Evolutionary conservation across 2,113 vertebrate species (phyloP), one percentile per base, ranked within the genome.

Genomic region (Typhlomys cinereus): DNA sequence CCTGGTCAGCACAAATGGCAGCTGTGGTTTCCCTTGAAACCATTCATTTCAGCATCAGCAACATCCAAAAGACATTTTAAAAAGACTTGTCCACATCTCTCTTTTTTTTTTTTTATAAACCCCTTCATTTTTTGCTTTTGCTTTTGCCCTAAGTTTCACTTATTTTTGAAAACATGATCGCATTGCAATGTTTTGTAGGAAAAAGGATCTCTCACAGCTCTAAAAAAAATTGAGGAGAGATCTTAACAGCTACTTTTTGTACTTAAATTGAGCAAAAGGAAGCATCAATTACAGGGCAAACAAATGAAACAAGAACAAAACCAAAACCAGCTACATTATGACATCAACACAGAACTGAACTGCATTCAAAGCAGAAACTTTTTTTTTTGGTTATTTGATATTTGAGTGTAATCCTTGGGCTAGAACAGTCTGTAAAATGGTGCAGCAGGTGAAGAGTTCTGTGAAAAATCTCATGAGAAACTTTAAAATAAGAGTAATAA

Each of bases 401-500:
- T 86, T 80, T 15, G 29, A 70, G 36, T 57, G 23, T 31, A 59
- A 50, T 84, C 17, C 7, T 39, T 81, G 36, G 44, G 2, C 29
- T 27, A 75, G 46, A 85, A 15, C 0, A 75, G 12, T 74, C n/a
- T 59, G 34, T 78, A 57, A 66, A 66, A 52, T 21, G 34, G 15
- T 59, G 1, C 10, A 46, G 7, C 71, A 87, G 84, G 39, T 44
- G 17, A 66, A 86, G 41, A 10, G 50, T 85, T 85, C 21, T 90
- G 46, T 74, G 85, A 82, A 82, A 54, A 82, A 54, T 62, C n/a
- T 88, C 70, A 5, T 74, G 31, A 73, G n/a, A 73, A 10, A 57
- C 10, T 84, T 88, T 85, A 54, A 85, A 93, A 50, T 62, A 79
- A 85, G 29, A 57, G 10, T 48, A 57, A 66, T 46, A 76, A 88